phyloP scores from a whole-genome alignment of 2,113 vertebrate species.

The Oostethus manadensis region DNA sequence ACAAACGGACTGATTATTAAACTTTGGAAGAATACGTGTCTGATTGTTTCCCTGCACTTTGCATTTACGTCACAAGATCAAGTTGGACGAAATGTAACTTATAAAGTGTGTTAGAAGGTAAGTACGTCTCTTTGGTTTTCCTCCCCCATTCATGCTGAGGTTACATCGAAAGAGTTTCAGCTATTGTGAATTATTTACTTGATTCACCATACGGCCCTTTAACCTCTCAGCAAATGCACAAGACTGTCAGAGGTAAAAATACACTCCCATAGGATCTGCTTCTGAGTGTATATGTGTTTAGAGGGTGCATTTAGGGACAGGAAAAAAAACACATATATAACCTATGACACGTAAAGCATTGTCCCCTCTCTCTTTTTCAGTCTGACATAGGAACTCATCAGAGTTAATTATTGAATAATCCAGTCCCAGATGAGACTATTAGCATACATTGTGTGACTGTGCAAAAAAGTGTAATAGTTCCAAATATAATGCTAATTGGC shows the following conservation, averaged over 20 bases:
- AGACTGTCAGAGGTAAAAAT: constrained; percentile 65
- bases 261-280: constrained; percentile 49
- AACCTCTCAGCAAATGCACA: constrained; percentile 67
- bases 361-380: constrained; percentile 12
- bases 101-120: constrained; percentile 39
- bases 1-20: not conserved
- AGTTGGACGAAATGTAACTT: constrained; percentile 14
- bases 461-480: constrained; percentile 19
- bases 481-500: too few relatives aligned
- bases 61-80: constrained; percentile 15
- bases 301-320: constrained; percentile 14
- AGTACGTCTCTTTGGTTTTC: constrained; percentile 44
- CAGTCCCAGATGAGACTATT: constrained; percentile 58
- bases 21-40: not conserved
- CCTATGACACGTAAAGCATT: constrained; percentile 37
- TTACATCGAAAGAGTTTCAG: constrained; percentile 77
- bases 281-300: constrained; percentile 22
- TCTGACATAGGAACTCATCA: constrained; percentile 41
- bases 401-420: constrained; percentile 45
- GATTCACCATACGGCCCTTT: constrained; percentile 65
- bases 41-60: constrained; percentile 33
- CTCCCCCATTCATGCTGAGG: constrained; percentile 42
- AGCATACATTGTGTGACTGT: constrained; percentile 38
- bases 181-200: constrained; percentile 75
- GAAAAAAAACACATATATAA: constrained; percentile 42